These are phyloP conservation scores for Rana temporaria DNA, from an alignment of 2,113 vertebrate genomes.

Conservation along the genomic window DNA sequence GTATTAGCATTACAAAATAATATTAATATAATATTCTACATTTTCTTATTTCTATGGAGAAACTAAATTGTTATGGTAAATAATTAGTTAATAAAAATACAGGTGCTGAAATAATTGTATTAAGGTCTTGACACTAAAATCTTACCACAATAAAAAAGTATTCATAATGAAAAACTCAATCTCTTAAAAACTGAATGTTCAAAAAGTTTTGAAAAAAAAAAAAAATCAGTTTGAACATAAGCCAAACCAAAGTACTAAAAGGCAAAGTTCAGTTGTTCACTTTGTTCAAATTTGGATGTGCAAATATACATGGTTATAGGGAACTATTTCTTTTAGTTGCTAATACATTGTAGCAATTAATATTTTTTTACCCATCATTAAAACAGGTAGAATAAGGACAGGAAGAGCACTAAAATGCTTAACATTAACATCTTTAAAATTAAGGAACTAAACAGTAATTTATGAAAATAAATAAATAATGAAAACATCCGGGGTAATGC, in stretches of 20 bases:
- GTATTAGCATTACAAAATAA: too few species aligned
- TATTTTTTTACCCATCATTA: not conserved
- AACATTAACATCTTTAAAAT: too few species aligned
- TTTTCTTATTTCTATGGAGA: too few species aligned
- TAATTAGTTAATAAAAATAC: too few species aligned
- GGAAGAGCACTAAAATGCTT: too few species aligned
- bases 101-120: too few species aligned
- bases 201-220: not conserved
- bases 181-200: not conserved
- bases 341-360: not conserved
- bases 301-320: constrained; percentile 9
- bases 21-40: too few species aligned
- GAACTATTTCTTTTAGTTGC: not conserved
- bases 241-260: not conserved
- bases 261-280: constrained; percentile 34
- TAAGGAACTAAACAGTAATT: too few species aligned
- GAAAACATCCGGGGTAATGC: not conserved
- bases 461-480: not conserved
- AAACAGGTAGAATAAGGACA: not conserved
- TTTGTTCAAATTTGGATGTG: not conserved
- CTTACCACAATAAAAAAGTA: too few species aligned
- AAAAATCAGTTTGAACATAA: not conserved
- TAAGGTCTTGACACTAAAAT: too few species aligned
- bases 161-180: too few species aligned
- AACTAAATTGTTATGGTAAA: too few species aligned